Conservation (phyloP, 2,113 vertebrate species). For the Eleginops maclovinus region DNA sequence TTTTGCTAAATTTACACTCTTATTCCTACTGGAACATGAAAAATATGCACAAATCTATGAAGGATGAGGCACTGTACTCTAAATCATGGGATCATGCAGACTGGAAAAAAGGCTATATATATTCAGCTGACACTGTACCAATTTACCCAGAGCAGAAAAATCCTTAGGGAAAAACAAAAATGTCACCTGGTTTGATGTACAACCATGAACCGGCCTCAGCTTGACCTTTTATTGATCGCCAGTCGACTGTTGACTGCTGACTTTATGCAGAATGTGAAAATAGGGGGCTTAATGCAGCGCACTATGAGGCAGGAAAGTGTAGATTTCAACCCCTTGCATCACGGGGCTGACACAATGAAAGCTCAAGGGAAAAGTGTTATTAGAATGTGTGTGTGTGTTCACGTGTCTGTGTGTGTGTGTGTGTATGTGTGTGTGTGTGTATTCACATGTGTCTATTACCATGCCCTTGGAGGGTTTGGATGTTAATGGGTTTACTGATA, state of each 20-base stretch:
- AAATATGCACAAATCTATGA: constrained; percentile 27
- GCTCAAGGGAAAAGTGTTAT: constrained; percentile 43
- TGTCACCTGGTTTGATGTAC: constrained; percentile 67
- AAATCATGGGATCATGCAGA: constrained; percentile 32
- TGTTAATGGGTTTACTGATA: constrained; percentile 48
- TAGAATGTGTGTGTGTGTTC: constrained; percentile 39
- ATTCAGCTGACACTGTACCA: constrained; percentile 54
- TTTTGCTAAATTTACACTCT: constrained; percentile 25
- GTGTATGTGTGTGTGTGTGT: constrained; percentile 24
- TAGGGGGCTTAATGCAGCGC: constrained; percentile 35
- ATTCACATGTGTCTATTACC: constrained; percentile 32
- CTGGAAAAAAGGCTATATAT: background rate
- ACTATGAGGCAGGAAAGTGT: constrained; percentile 39
- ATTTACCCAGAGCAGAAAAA: constrained; percentile 41
- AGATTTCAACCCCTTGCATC: constrained; percentile 67
- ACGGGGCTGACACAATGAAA: constrained; percentile 59
- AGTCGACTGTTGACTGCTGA: constrained; percentile 60
- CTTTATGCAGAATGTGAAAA: constrained; percentile 68
- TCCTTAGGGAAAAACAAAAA: constrained; percentile 48
- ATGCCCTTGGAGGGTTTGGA: constrained; percentile 35
- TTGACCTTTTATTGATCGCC: constrained; percentile 64
- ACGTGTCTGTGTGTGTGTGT: constrained; percentile 19
- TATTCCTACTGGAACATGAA: constrained; percentile 7
- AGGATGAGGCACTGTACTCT: constrained; percentile 10
- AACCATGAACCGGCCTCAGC: constrained; percentile 59